A percentile compares a stretch with the other conserved stretches of the same genome.
These are phyloP conservation scores for Rattus rattus DNA, from an alignment of 2,113 vertebrate genomes.

Conservation along the genomic window DNA sequence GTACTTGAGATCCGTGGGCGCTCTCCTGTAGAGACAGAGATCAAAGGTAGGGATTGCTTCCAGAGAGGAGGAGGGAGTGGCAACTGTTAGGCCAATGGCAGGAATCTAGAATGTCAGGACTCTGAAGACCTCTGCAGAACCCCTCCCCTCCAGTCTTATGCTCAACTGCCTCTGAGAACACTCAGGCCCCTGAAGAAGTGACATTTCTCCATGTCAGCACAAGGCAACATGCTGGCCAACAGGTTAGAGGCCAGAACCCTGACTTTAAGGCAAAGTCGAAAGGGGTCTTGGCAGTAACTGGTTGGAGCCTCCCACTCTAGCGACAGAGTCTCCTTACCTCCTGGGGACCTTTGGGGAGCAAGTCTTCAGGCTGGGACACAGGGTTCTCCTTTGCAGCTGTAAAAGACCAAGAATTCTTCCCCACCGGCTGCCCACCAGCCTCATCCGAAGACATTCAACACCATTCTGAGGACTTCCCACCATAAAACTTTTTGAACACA, in stretches of 20 bases:
- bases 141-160: background rate
- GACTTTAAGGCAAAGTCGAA: background rate
- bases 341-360: background rate
- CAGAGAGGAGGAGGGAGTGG: background rate
- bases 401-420: background rate
- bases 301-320: background rate
- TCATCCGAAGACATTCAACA: background rate
- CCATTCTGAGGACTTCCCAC: background rate
- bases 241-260: background rate
- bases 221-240: background rate
- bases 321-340: constrained; percentile 29
- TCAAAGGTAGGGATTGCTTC: background rate
- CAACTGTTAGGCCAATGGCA: background rate
- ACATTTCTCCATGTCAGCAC: background rate
- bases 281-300: background rate
- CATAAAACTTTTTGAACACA: background rate
- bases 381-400: constrained; percentile 43
- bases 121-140: background rate
- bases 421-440: background rate
- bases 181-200: background rate
- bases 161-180: background rate
- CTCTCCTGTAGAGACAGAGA: constrained; percentile 45
- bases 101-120: background rate
- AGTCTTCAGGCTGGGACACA: background rate
- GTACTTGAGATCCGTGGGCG: background rate